Evolutionary conservation across 2,797 vertebrate genomes (phyloP), one percentile per base, ranked within the genome.

Genomic region (Melanotaenia parkinsoni): DNA sequence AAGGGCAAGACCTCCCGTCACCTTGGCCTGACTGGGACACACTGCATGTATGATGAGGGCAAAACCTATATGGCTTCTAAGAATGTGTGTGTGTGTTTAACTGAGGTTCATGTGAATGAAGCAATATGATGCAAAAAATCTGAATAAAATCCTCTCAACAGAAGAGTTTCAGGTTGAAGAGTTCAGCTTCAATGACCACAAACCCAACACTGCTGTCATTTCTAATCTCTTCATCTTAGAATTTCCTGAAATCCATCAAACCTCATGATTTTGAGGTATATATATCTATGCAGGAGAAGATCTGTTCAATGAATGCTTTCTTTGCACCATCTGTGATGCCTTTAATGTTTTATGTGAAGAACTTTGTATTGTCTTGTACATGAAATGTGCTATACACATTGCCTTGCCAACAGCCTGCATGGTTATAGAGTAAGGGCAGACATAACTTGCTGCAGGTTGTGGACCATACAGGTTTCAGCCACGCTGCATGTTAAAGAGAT

Each of bases 401-500:
- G 28, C 28, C 28, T 28, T 28, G 28, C 65, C 58, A 37, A 63
- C 33, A 72, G 32, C 28, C 67, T 63, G n/a, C 60, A 72, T 43
- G 37, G 37, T 51, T 66, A 57, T 3, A 58, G 22, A n/a, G 24
- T 67, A 56, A 76, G 67, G 74, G 58, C 64, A 61, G 45, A 67
- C 38, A 63, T 79, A 70, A 70, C 78, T 80, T 70, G 75, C 63
- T 70, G 16, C 57, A 78, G 81, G 79, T 62, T 45, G 35, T 45
- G 81, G 87, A 22, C 71, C 64, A 79, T 80, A 69, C 74, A 84
- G 59, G 77, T 79, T 89, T 79, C 38, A 70, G 74, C 70, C 68
- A 74, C 87, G 67, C 32, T 79, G 83, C 75, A 90, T 88, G 92
- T 83, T 87, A 87, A 90, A 92, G 76, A 88, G 81, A 91, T 92